Evolutionary conservation across 2,888 invertebrate species (phyloP), one percentile per base, ranked within the genome.

Genomic region (Falcaria lacertinaria): DNA sequence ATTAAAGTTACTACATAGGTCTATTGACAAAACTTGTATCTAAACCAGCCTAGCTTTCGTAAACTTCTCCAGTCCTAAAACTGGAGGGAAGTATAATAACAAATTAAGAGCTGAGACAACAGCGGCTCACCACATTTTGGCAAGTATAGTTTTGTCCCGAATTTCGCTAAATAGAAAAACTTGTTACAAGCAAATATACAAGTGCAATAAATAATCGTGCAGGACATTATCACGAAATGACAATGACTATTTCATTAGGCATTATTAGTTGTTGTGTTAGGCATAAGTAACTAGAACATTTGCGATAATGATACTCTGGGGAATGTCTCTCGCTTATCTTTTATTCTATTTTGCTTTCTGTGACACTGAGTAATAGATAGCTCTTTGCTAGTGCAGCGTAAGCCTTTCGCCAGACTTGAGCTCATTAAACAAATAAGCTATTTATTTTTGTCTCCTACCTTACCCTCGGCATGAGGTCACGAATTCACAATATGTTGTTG

Each of bases 351-450:
- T 41, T 48, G 41, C 44, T 45, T 43, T 46, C 42, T 41, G 33
- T 43, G 57, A 55, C 59, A 57, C 43, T 60, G 53, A 61, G 34
- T 43, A 41, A n/a, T n/a, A n/a, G n/a, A 60, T 61, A 48, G 50
- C 43, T 52, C 48, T 49, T 56, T 41, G 44, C 52, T 52, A 54
- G 48, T 61, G 62, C 61, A 58, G 50, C 44, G 42, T 52, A 49
- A 57, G 54, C 57, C 55, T 46, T 52, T 41, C 46, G 50, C 42
- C 46, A n/a, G n/a, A n/a, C 41, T 43, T 41, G 40, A n/a, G n/a
- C n/a, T n/a, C 53, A 56, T 66, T 58, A 56, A 45, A 50, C 44
- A 49, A 50, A 56, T 59, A 48, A 52, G 19, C 41, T 39, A 13
- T 25, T 37, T 34, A 17, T 35, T 35, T 35, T 17, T 19, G 5